Conservation (phyloP, 2,888 invertebrate species). For the Selenia dentaria region DNA sequence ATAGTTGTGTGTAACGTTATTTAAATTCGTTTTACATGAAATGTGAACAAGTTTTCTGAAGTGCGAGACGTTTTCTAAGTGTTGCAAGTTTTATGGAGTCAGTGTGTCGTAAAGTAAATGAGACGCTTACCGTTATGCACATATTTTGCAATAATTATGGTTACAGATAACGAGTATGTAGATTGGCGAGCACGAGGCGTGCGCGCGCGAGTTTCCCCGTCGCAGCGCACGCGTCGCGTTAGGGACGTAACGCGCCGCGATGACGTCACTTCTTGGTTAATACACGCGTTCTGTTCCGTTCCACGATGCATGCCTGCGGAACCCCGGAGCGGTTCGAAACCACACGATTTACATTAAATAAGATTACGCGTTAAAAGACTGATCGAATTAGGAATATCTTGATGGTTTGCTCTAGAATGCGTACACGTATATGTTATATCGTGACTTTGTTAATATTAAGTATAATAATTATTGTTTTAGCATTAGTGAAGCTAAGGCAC, state of each 20-base stretch:
- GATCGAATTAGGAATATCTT: slow-evolving; percentile 54
- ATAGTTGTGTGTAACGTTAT: slow-evolving; percentile 77
- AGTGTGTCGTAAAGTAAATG: slow-evolving; percentile 77
- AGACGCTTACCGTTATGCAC: slow-evolving; percentile 82
- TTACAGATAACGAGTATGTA: slow-evolving; percentile 71
- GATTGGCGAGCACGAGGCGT: slow-evolving; percentile 55
- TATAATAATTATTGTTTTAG: slow-evolving; percentile 35
- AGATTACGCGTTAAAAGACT: slow-evolving; percentile 60
- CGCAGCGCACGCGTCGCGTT: slow-evolving; percentile 47
- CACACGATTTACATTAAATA: slow-evolving; percentile 51
- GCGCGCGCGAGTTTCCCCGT: slow-evolving; percentile 63
- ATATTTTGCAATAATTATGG: slow-evolving; percentile 80
- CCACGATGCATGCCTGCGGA: slow-evolving; percentile 31
- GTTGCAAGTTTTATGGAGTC: slow-evolving; percentile 73
- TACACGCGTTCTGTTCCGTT: slow-evolving; percentile 31
- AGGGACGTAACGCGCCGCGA: slow-evolving; percentile 32
- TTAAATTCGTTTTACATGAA: slow-evolving; percentile 65
- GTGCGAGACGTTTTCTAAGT: slow-evolving; percentile 72
- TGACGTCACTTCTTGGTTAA: slow-evolving; percentile 24
- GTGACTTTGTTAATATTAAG: slow-evolving; percentile 41
- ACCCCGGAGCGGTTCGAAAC: slow-evolving; percentile 51
- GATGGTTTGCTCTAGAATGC: slow-evolving; percentile 39
- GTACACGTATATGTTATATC: slow-evolving; percentile 39
- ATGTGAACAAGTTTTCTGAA: slow-evolving; percentile 61
- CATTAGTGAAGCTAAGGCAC: slow-evolving; percentile 36